phyloP scores from a whole-genome alignment of 2,797 vertebrate species.

The Pagetopsis macropterus region DNA sequence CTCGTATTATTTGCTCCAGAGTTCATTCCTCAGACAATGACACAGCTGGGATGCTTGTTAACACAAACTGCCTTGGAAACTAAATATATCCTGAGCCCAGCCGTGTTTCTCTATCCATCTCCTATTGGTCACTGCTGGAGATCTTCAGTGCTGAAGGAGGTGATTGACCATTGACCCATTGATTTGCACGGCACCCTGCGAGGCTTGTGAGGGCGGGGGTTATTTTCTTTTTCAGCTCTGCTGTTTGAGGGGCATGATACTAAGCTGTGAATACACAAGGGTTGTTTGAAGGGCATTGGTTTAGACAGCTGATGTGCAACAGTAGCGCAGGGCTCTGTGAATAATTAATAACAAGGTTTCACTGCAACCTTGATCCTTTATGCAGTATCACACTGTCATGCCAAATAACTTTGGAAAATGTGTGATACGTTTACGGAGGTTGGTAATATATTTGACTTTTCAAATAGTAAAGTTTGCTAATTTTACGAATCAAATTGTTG shows the following conservation, averaged over 20 bases:
- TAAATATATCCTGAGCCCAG: constrained; percentile 34
- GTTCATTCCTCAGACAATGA: constrained; percentile 22
- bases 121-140: constrained; percentile 21
- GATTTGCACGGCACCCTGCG: constrained; percentile 31
- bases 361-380: constrained; percentile 39
- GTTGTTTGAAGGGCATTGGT: constrained; percentile 41
- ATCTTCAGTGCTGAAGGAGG: constrained; percentile 4
- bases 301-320: constrained; percentile 40
- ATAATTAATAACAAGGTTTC: constrained; percentile 49
- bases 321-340: constrained; percentile 21
- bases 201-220: neutral
- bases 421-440: neutral
- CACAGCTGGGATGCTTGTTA: constrained; percentile 26
- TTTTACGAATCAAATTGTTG: neutral
- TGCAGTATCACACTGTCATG: constrained; percentile 6
- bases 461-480: neutral
- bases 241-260: constrained; percentile 1
- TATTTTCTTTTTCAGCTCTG: constrained; percentile 11
- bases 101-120: constrained; percentile 20
- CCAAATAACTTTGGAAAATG: constrained; percentile 17
- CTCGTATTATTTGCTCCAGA: neutral
- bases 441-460: neutral
- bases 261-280: constrained; percentile 7
- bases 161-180: constrained; percentile 31
- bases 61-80: constrained; percentile 25